Evolutionary conservation across 2,797 vertebrate genomes (phyloP).

Genomic region (Ambastaia sidthimunki): DNA sequence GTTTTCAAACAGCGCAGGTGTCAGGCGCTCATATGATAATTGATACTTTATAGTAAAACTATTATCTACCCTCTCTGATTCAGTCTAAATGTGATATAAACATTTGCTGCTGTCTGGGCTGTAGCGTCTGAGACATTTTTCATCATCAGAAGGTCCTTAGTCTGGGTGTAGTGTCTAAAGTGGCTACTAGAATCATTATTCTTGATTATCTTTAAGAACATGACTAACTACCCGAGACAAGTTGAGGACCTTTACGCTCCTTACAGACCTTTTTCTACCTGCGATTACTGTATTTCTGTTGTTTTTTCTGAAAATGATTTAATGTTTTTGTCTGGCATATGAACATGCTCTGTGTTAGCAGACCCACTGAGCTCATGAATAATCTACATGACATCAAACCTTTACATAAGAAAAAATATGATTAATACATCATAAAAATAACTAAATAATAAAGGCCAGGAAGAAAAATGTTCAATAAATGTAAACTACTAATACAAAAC

Average conservation of each 20-base stretch:
- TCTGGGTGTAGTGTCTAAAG: conserved; percentile 18
- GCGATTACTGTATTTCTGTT: conserved; percentile 68
- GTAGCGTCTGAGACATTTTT: conserved; percentile 15
- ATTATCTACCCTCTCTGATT: not conserved
- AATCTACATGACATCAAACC: conserved; percentile 6
- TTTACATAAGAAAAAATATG: not conserved
- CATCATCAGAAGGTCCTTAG: conserved; percentile 21
- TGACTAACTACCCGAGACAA: conserved; percentile 37
- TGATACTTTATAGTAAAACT: conserved; percentile 3
- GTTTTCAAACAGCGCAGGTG: not conserved
- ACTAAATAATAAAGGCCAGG: not conserved
- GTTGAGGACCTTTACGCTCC: conserved; percentile 42
- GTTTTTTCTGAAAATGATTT: conserved; percentile 11
- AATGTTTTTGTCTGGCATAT: not conserved
- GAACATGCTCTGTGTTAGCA: not conserved
- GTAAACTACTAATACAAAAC: not conserved
- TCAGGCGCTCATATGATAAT: not conserved
- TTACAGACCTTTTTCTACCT: conserved; percentile 45
- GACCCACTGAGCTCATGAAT: not conserved
- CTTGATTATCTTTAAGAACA: conserved; percentile 40
- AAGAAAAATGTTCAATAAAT: not conserved
- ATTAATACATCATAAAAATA: not conserved
- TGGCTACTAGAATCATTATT: conserved; percentile 22
- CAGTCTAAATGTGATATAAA: conserved; percentile 14
- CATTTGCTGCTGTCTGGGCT: conserved; percentile 14